A percentile compares a stretch with the other conserved stretches of the same genome.
phyloP scores from a whole-genome alignment of 2,888 invertebrate species.

The Lysandra coridon region DNA sequence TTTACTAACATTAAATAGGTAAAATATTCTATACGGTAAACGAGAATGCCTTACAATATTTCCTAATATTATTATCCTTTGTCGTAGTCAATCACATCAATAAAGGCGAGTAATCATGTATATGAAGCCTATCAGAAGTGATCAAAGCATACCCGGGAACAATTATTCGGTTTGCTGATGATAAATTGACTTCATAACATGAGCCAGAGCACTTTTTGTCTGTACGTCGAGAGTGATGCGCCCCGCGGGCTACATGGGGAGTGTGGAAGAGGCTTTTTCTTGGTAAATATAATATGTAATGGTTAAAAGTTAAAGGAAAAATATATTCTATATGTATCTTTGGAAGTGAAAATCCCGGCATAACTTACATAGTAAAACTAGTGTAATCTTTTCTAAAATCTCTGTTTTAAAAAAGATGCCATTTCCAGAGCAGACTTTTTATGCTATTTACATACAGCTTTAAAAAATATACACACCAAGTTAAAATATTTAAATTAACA shows the following conservation, averaged over 20 bases:
- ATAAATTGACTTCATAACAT: constrained; percentile 59
- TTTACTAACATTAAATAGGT: not conserved
- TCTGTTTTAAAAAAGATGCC: no score
- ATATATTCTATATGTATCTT: no score
- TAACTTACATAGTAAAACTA: no score
- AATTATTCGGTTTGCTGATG: constrained; percentile 59
- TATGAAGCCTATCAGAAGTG: constrained; percentile 37
- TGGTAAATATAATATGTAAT: not conserved
- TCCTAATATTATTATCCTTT: not conserved
- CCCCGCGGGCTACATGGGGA: constrained; percentile 43
- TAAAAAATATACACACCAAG: no score
- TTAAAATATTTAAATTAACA: no score
- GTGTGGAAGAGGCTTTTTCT: constrained; percentile 41
- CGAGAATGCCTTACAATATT: not conserved
- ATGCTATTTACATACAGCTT: no score
- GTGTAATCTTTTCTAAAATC: no score
- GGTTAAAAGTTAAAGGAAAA: no score
- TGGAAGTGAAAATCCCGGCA: no score
- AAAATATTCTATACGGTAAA: not conserved
- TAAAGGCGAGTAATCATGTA: not conserved
- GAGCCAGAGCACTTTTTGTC: constrained; percentile 57
- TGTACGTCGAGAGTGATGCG: constrained; percentile 51
- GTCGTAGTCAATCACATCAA: not conserved
- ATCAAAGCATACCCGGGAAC: constrained; percentile 53
- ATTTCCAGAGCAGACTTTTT: no score